Evolutionary conservation across 2,797 vertebrate species (phyloP).

Genomic region (Dendrocincla tyrannina): DNA sequence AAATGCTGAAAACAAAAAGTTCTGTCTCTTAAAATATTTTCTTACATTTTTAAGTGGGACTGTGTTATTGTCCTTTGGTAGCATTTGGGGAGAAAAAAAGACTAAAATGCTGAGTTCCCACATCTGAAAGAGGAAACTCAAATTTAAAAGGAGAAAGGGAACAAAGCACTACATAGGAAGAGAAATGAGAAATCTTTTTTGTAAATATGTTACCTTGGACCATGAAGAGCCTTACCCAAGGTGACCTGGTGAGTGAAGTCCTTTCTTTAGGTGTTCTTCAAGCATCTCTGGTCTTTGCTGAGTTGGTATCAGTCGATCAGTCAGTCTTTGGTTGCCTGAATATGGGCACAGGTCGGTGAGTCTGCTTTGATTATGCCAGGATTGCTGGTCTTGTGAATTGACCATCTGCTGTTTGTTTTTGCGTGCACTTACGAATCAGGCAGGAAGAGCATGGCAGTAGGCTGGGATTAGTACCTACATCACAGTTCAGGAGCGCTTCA

Average conservation of each 20-base stretch:
- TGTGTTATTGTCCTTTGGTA: background rate
- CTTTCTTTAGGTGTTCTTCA: background rate
- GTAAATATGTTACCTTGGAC: background rate
- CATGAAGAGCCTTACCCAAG: background rate
- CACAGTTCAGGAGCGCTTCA: background rate
- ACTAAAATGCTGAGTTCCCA: background rate
- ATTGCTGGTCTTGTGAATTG: rapidly evolving
- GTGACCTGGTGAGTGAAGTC: background rate
- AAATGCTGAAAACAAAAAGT: background rate
- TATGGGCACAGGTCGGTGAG: rapidly evolving
- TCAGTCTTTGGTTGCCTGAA: background rate
- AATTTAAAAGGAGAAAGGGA: background rate
- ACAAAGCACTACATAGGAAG: background rate
- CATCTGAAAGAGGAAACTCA: background rate
- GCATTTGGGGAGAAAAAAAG: background rate
- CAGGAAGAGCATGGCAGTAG: background rate
- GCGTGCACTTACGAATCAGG: background rate
- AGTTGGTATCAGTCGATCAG: background rate
- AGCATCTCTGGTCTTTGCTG: background rate
- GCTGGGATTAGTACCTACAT: background rate
- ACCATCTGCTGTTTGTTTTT: slow-evolving; percentile 8
- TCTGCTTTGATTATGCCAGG: background rate
- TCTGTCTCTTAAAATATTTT: background rate
- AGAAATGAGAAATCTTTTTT: background rate
- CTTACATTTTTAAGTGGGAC: background rate